Percentiles rank a stretch among this genome's conserved stretches.
Evolutionary conservation across 1,140 invertebrate genomes (phyloP).

Genomic region (Orius insidiosus): DNA sequence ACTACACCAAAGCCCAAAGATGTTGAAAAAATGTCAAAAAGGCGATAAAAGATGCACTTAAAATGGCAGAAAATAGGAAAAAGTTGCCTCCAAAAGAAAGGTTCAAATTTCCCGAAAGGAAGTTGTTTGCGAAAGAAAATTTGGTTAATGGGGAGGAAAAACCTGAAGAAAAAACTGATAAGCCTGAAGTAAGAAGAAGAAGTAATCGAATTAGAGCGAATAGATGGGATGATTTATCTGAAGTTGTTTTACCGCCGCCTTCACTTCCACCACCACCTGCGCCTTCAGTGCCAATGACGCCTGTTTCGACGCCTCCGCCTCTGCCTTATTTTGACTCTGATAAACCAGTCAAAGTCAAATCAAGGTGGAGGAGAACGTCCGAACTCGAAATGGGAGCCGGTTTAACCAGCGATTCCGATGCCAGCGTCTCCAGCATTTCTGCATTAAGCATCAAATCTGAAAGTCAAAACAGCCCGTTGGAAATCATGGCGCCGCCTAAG

Average conservation of each 20-base stretch:
- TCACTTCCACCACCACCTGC: neutral
- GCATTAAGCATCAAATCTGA: neutral
- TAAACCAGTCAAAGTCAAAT: conserved; percentile 71
- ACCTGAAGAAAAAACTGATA: too few species aligned
- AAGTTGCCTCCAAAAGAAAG: too few species aligned
- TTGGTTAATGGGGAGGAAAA: too few species aligned
- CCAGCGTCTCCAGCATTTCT: neutral
- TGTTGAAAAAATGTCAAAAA: too few species aligned
- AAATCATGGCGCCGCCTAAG: neutral
- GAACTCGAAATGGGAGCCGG: conserved; percentile 55
- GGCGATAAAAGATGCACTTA: too few species aligned
- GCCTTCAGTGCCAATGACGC: neutral
- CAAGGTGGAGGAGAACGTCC: conserved; percentile 63
- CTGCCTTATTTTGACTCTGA: conserved; percentile 26
- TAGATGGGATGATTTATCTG: conserved; percentile 4
- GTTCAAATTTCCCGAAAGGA: too few species aligned
- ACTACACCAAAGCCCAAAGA: too few species aligned
- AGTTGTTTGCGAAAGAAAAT: too few species aligned
- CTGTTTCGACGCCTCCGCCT: neutral
- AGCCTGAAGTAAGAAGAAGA: neutral
- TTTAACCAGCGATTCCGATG: neutral
- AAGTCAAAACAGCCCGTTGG: neutral
- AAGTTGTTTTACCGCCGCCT: conserved; percentile 2
- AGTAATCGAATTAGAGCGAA: conserved; percentile 8
- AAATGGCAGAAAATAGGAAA: too few species aligned